Evolutionary conservation across 2,113 vertebrate species (phyloP).

Genomic region (Hyla sarda): DNA sequence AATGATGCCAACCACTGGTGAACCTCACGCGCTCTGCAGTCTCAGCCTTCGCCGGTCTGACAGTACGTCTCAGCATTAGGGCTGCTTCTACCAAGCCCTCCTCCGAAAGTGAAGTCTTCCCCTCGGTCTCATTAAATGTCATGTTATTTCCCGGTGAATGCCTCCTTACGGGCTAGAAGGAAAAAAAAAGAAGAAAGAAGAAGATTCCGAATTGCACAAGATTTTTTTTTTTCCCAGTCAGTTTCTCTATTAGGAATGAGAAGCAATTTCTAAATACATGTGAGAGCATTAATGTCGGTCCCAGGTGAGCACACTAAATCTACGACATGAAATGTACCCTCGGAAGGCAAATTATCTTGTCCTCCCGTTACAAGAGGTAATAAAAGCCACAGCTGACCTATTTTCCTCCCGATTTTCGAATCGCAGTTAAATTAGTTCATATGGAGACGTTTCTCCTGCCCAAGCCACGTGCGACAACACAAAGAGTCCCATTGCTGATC

Average conservation of each 20-base stretch:
- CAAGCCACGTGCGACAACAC: constrained; percentile 13
- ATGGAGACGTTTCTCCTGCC: constrained; percentile 1
- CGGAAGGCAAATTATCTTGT: constrained; percentile 23
- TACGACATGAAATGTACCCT: constrained; percentile 27
- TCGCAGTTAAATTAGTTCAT: constrained; percentile 44
- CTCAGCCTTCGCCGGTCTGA: no score
- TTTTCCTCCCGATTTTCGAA: constrained; percentile 48
- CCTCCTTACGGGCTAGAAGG: not conserved
- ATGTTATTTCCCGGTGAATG: constrained; percentile 8
- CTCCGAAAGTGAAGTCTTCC: not conserved
- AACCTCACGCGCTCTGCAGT: not conserved
- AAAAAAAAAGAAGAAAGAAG: no score
- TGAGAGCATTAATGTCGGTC: not conserved
- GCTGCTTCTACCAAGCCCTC: not conserved
- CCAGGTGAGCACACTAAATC: constrained; percentile 38
- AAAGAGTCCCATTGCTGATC: constrained; percentile 3
- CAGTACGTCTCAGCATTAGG: not conserved
- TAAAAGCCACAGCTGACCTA: constrained; percentile 47
- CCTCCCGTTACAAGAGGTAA: not conserved
- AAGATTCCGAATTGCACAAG: not conserved
- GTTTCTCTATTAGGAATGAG: not conserved
- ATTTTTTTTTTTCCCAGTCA: not conserved
- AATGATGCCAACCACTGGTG: not conserved
- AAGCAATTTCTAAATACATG: constrained; percentile 16
- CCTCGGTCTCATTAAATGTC: not conserved